Percentiles rank a stretch among this genome's conserved stretches.
Conservation (phyloP, 53 echinoderm and acorn worm species). For the Henricia sp. region DNA sequence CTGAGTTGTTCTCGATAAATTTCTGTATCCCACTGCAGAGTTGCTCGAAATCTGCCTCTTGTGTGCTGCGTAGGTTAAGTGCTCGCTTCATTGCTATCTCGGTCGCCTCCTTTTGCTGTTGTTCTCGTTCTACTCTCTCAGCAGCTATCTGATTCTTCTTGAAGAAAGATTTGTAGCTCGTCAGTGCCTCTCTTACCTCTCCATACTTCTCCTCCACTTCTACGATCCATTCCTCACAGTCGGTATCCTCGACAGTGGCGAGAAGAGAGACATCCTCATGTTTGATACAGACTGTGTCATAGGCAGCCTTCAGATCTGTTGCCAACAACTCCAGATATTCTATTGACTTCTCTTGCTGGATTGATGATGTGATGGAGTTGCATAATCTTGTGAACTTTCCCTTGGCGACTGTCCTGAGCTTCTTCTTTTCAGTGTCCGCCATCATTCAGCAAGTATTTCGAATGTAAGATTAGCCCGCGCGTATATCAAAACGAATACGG, state of each 20-base stretch:
- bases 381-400: neutral
- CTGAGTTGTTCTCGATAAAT: neutral
- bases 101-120: slow-evolving; percentile 2
- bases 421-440: neutral
- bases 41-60: slow-evolving; percentile 1
- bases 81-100: neutral
- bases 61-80: neutral
- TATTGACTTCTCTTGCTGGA: too few relatives aligned
- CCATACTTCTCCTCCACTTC: neutral
- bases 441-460: too few relatives aligned
- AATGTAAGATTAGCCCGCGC: too few relatives aligned
- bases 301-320: too few relatives aligned
- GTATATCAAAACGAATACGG: too few relatives aligned
- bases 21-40: neutral
- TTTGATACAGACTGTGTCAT: too few relatives aligned
- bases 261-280: too few relatives aligned
- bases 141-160: neutral
- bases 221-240: slow-evolving; percentile 8
- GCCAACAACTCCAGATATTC: too few relatives aligned
- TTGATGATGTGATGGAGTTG: neutral
- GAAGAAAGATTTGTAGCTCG: too few relatives aligned
- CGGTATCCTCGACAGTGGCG: neutral
- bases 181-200: neutral
- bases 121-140: neutral
- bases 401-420: neutral